Evolutionary conservation across 2,113 vertebrate genomes (phyloP), one percentile per base, ranked within the genome.

Genomic region (Syngnathus floridae): DNA sequence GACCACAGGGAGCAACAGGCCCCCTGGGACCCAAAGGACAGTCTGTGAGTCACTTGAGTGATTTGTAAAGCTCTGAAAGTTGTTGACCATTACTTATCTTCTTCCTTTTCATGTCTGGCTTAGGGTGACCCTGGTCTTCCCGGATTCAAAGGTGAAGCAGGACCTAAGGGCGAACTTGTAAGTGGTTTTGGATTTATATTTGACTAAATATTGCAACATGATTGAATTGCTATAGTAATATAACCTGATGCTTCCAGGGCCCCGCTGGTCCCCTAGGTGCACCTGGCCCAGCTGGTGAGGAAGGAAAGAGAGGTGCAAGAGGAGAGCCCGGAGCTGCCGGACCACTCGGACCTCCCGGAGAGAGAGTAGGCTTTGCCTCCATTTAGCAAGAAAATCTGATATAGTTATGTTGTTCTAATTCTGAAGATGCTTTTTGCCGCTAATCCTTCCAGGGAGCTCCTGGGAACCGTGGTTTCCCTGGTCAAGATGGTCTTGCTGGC

Each of bases 391-490:
- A 51, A 1, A 14, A 67, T 38, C 8, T 48, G 12, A 10, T 51
- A 17, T 51, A 65, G 16, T 31, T 67, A 12, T 45, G 55, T 41
- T 16, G 54, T 48, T 2, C 12, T 37, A 9, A 64, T 1, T 65
- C 65, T 80, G 37, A 82, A 14, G 8, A 61, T 51, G 26, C 0
- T 69, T 41, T 81, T 36, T 82, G 37, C 71, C 81, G 37, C 76
- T 65, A 67, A 43, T 70, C 46, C 74, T 80, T 65, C 0, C 63
- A 98, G 96, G 95, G 95, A 14, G 92, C 95, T 84, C 96, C 96
- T 0, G 95, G 96, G 81, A 98, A 98, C 80, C 94, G 95, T 1
- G 96, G 96, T 80, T 98, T 98, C 90, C 96, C 96, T 1, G 96
- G 96, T 82, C 96, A 98, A 67, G 96, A 98, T 64, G 95, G 96